Percentiles rank a stretch among this genome's conserved stretches.
phyloP scores from a whole-genome alignment of 2,888 invertebrate species.

The Oasisia sp. region DNA sequence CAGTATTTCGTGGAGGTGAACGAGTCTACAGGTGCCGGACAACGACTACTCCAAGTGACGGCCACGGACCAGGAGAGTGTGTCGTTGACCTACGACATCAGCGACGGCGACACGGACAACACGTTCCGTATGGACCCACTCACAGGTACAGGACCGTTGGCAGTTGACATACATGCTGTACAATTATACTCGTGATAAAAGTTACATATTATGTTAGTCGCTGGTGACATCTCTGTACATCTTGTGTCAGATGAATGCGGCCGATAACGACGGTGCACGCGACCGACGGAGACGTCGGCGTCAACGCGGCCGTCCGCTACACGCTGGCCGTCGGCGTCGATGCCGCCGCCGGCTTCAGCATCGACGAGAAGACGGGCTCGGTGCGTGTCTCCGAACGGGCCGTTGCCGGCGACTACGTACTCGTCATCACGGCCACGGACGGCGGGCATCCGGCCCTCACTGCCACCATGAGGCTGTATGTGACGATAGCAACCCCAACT shows the following conservation, averaged over 20 bases:
- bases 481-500: neutral
- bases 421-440: neutral
- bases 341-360: neutral
- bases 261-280: slow-evolving; percentile 3
- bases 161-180: neutral
- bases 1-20: slow-evolving; percentile 43
- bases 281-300: neutral
- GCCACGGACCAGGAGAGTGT: slow-evolving; percentile 26
- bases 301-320: neutral
- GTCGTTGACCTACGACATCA: slow-evolving; percentile 25
- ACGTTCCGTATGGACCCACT: slow-evolving; percentile 23
- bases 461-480: neutral
- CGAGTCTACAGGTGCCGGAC: slow-evolving; percentile 45
- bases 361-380: neutral
- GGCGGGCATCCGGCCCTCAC: neutral
- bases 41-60: neutral
- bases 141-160: slow-evolving; percentile 21
- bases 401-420: neutral
- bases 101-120: slow-evolving; percentile 20
- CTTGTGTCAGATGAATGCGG: neutral
- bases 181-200: no score
- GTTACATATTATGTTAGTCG: no score
- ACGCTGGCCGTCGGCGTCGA: neutral
- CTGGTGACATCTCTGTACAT: neutral
- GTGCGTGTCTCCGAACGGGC: neutral